These are phyloP conservation scores for Vollenhovia emeryi DNA, from an alignment of 1,140 invertebrate genomes.

Conservation along the genomic window DNA sequence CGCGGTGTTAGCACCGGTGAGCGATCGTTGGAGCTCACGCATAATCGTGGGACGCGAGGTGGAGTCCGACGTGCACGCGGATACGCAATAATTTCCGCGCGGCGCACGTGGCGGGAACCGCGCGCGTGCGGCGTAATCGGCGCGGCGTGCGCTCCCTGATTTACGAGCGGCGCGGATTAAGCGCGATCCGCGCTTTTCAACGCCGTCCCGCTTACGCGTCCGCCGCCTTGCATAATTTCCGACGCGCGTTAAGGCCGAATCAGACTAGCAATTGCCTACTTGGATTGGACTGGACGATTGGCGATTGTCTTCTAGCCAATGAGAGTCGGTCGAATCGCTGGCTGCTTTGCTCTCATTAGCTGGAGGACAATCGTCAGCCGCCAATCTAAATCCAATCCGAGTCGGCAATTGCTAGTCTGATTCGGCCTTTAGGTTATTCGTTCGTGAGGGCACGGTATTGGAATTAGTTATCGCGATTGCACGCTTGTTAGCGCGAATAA, in stretches of 20 bases:
- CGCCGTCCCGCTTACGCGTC: constrained; percentile 7
- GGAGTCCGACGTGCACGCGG: constrained; percentile 52
- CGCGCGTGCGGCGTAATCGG: constrained; percentile 1
- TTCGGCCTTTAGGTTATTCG: no score
- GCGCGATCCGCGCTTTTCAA: constrained; percentile 35
- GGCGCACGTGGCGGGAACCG: constrained; percentile 48
- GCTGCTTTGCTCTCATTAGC: no score
- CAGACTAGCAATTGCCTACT: no score
- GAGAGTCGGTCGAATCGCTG: no score
- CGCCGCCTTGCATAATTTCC: constrained; percentile 28
- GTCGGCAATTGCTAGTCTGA: no score
- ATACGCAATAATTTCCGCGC: constrained; percentile 62
- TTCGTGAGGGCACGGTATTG: constrained; percentile 2
- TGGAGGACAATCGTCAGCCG: no score
- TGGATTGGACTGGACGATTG: no score
- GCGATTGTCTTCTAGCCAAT: no score
- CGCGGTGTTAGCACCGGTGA: constrained; percentile 24
- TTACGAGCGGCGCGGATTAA: constrained; percentile 49
- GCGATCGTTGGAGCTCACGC: not conserved
- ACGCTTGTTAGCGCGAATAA: not conserved
- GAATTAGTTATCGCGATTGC: not conserved
- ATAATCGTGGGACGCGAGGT: constrained; percentile 35
- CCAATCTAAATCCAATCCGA: no score
- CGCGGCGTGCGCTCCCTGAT: constrained; percentile 20
- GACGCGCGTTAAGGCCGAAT: no score